These are phyloP conservation scores for Anthoscopus minutus DNA, from an alignment of 2,113 vertebrate genomes.

Conservation along the genomic window DNA sequence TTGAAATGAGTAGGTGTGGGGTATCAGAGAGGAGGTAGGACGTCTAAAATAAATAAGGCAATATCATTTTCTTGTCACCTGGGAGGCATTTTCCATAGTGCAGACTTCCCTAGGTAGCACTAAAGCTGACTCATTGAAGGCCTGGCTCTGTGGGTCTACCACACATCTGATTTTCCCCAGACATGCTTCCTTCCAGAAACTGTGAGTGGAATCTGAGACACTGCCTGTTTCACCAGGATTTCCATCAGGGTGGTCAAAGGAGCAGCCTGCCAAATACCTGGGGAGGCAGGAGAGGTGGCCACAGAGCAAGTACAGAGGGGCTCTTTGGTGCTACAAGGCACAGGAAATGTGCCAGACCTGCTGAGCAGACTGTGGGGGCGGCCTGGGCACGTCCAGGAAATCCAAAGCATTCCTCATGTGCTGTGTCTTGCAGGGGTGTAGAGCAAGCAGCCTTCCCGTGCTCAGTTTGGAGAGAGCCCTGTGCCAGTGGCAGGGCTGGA, in stretches of 20 bases:
- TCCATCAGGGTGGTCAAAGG: constrained; percentile 17
- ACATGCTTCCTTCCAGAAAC: constrained; percentile 28
- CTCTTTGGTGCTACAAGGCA: background rate
- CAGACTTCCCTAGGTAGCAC: background rate
- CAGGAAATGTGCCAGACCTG: background rate
- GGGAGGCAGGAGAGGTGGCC: background rate
- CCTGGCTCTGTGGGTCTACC: background rate
- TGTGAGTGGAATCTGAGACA: background rate
- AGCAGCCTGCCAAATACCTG: background rate
- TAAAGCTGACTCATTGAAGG: constrained; percentile 24
- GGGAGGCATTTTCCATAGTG: background rate
- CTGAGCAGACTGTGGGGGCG: background rate
- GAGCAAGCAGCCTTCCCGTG: background rate
- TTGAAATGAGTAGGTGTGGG: background rate
- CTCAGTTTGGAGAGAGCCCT: background rate
- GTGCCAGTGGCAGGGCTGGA: background rate
- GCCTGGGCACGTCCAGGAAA: background rate
- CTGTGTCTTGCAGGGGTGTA: background rate
- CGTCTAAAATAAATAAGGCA: background rate
- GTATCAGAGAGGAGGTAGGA: background rate
- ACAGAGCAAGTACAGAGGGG: background rate
- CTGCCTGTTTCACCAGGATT: background rate
- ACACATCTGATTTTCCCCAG: constrained; percentile 18
- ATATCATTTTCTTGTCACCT: background rate
- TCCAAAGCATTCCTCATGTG: background rate